Percentiles rank a stretch among this genome's conserved stretches.
phyloP scores from a whole-genome alignment of 2,888 invertebrate genomes.

The Galerucella calmariensis region DNA sequence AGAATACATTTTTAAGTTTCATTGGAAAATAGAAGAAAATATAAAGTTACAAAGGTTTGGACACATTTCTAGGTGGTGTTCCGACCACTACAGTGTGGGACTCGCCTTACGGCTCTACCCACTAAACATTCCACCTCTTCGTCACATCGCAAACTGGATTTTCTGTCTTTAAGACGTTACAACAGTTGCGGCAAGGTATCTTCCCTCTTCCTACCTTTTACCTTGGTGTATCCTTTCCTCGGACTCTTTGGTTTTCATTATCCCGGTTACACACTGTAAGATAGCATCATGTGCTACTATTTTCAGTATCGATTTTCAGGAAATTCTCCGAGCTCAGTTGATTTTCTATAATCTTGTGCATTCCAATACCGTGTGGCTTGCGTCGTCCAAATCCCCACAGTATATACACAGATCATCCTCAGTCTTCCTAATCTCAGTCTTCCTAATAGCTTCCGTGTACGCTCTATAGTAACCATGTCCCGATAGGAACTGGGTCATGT shows the following conservation, averaged over 20 bases:
- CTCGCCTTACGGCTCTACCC: neutral
- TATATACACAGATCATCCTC: neutral
- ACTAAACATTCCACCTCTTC: neutral
- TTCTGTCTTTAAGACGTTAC: neutral
- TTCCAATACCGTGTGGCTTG: too few species aligned
- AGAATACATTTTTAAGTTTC: neutral
- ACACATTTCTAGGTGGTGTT: neutral
- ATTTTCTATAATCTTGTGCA: too few species aligned
- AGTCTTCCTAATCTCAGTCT: neutral
- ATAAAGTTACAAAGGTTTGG: neutral
- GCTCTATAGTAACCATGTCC: neutral
- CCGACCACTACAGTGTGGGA: constrained; percentile 1
- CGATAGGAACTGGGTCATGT: neutral
- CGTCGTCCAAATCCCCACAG: neutral
- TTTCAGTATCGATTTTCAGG: too few species aligned
- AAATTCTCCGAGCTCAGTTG: too few species aligned
- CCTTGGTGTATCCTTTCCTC: neutral
- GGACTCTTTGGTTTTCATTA: neutral
- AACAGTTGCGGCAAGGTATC: neutral
- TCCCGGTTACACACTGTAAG: neutral
- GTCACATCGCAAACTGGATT: neutral
- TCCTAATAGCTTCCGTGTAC: neutral
- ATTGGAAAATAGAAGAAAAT: neutral
- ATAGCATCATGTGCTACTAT: too few species aligned
- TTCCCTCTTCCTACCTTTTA: too few species aligned